Evolutionary conservation across 2,888 invertebrate species (phyloP).

Genomic region (Tortricodes alternella): DNA sequence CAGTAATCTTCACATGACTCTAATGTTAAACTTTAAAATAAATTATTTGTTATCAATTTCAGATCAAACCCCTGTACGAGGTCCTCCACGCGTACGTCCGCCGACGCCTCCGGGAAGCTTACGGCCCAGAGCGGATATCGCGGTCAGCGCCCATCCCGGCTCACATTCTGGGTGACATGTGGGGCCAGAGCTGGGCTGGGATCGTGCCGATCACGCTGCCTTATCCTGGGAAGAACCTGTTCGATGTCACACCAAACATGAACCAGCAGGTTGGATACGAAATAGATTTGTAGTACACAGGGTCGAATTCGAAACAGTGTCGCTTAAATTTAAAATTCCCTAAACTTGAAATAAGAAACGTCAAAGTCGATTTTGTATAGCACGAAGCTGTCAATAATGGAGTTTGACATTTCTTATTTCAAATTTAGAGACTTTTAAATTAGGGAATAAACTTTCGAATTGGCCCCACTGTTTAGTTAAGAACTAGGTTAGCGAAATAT

Average conservation of each 20-base stretch:
- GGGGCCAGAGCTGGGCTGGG: slow-evolving; percentile 94
- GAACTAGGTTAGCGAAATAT: too few relatives aligned
- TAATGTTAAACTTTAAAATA: background rate
- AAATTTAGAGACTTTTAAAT: too few relatives aligned
- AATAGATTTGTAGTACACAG: background rate
- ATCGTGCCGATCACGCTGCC: slow-evolving; percentile 91
- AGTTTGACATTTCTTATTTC: too few relatives aligned
- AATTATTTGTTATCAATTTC: slow-evolving; percentile 31
- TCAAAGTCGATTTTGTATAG: too few relatives aligned
- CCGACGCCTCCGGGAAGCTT: slow-evolving; percentile 90
- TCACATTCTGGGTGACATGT: slow-evolving; percentile 94
- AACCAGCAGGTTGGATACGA: slow-evolving; percentile 82
- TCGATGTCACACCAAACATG: slow-evolving; percentile 94
- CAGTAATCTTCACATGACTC: too few relatives aligned
- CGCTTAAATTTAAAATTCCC: too few relatives aligned
- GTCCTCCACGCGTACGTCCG: slow-evolving; percentile 95
- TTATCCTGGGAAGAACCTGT: slow-evolving; percentile 91
- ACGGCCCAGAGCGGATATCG: slow-evolving; percentile 92
- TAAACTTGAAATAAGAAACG: too few relatives aligned
- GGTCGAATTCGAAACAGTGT: too few relatives aligned
- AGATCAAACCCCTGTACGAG: slow-evolving; percentile 92
- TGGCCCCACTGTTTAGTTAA: too few relatives aligned
- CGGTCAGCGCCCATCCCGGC: slow-evolving; percentile 92
- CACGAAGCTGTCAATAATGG: too few relatives aligned
- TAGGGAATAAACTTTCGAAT: too few relatives aligned